Base-by-base conservation (phyloP, 2,888 invertebrate species). In the Glaucopsyche alexis region DNA sequence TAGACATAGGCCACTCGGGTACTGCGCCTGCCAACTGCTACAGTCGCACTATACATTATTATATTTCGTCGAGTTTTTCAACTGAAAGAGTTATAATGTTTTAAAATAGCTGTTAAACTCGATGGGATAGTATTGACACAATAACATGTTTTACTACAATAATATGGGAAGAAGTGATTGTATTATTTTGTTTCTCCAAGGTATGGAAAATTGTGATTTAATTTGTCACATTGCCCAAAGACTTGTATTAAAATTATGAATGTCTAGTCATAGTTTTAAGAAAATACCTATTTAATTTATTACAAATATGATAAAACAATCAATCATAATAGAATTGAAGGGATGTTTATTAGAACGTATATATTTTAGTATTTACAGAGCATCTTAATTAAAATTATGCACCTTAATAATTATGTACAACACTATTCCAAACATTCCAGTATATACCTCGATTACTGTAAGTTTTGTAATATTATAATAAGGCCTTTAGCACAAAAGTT, bases 1-100 rank as follows among this genome's bases (percentile, higher is more conserved):
- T 83, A 84, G 81, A 77, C 73, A 79, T 81, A 79, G 78, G 75
- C 71, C 89, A 87, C 88, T 90, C 86, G 84, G 87, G 90, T 88
- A 87, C 91, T 87, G 85, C 85, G 90, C 86, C 81, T 76, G 77
- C 81, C 87, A 83, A 79, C 88, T 81, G 87, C 77, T 84, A 84
- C 91, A 88, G 92, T 92, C 92, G 92, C 92, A 92, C 90, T 79
- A 16, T 80, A 76, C 7, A 77, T 76, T 74, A 77, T 77, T 74
- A 79, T 1, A 74, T 77, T 78, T 75, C 74, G 76, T 78, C 74
- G 76, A 67, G 75, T 77, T 77, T 78, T 76, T 78, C 60, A 72
- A 73, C 73, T 73, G 67, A 71, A 75, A 77, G 77, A 74, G 76
- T 73, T 74, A 52, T 55, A 69, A 69, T 69, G 69, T 71, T 65